Evolutionary conservation across 2,888 invertebrate species (phyloP).

Genomic region (Netelia virgata): DNA sequence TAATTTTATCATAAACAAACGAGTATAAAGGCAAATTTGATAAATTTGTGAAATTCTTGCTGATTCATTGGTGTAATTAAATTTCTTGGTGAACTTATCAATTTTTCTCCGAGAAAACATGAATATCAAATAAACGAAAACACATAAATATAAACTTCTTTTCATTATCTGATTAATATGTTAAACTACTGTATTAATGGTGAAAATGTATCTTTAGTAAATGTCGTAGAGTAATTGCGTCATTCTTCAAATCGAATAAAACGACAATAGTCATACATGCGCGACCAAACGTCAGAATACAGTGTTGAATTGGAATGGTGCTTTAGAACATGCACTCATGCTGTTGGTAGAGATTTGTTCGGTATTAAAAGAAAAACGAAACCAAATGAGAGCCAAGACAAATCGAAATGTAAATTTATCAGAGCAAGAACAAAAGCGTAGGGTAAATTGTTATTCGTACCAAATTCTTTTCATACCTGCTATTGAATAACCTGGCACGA

Average conservation of each 20-base stretch:
- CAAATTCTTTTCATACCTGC: no score
- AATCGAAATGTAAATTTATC: background rate
- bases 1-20: no score
- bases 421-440: background rate
- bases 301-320: background rate
- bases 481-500: no score
- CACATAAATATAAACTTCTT: background rate
- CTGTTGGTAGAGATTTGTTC: background rate
- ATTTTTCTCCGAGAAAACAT: no score
- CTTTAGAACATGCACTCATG: background rate
- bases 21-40: no score
- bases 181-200: conserved; percentile 9
- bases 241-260: conserved; percentile 1
- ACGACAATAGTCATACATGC: conserved; percentile 22
- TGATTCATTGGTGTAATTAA: no score
- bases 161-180: background rate
- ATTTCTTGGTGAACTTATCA: no score
- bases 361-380: background rate
- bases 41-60: no score
- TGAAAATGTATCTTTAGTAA: conserved; percentile 4
- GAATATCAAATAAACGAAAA: background rate
- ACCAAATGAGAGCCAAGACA: background rate
- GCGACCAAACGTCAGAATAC: background rate
- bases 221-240: conserved; percentile 12
- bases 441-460: no score